Evolutionary conservation across 2,113 vertebrate species (phyloP).

Genomic region (Platichthys stellatus): DNA sequence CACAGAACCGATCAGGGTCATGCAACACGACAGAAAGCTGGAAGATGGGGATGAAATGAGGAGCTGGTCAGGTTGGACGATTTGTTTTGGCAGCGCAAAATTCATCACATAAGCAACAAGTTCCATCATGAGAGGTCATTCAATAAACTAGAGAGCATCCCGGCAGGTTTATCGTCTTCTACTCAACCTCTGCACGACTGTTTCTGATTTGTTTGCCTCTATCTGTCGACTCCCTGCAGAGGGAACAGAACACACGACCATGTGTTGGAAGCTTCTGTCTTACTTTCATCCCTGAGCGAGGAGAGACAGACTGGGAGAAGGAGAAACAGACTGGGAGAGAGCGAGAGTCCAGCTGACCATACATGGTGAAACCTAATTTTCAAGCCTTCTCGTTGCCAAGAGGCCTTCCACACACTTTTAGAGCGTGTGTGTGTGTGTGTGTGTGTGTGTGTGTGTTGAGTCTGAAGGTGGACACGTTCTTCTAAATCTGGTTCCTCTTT

Average conservation of each 20-base stretch:
- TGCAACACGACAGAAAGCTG: no score
- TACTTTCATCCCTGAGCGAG: slow-evolving; percentile 7
- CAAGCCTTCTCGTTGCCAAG: slow-evolving; percentile 26
- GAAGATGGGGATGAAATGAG: no score
- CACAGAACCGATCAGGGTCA: no score
- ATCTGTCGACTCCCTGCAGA: no score
- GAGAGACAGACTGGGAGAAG: slow-evolving; percentile 20
- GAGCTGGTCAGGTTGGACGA: no score
- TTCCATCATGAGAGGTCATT: neutral
- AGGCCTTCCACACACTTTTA: slow-evolving; percentile 15
- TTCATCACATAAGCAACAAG: neutral
- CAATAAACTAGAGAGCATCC: no score
- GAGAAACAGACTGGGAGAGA: slow-evolving; percentile 21
- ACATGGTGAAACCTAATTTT: slow-evolving; percentile 60
- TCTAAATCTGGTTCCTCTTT: no score
- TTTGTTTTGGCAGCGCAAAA: no score
- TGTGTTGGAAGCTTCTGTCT: slow-evolving; percentile 28
- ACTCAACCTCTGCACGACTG: neutral
- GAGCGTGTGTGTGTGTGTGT: neutral
- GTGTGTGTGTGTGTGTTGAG: neutral
- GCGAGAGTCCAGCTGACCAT: slow-evolving; percentile 46
- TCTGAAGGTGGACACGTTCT: neutral
- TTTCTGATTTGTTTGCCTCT: neutral
- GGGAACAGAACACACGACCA: neutral
- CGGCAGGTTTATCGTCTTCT: no score